These are phyloP conservation scores for Pithys albifrons DNA, from an alignment of 2,113 vertebrate species.

Conservation along the genomic window DNA sequence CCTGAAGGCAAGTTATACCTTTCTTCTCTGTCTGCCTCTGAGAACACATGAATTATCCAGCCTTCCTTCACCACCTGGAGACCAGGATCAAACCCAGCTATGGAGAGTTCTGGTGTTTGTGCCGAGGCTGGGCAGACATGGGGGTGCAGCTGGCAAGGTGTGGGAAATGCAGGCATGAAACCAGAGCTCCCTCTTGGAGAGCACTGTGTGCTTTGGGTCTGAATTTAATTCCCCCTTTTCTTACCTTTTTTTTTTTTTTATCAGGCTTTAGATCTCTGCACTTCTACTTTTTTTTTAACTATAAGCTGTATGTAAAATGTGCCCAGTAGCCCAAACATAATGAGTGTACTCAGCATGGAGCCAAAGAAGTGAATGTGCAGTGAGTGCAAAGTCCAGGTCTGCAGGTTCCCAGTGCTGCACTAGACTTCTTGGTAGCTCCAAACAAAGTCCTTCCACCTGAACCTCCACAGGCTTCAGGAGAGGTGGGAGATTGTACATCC, in stretches of 20 bases:
- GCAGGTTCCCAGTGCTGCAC: neutral
- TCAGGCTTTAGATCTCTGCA: neutral
- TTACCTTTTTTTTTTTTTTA: neutral
- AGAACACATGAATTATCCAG: constrained; percentile 38
- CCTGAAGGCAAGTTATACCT: constrained; percentile 40
- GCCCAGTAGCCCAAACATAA: neutral
- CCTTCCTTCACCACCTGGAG: neutral
- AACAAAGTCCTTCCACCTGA: neutral
- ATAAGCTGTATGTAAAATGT: neutral
- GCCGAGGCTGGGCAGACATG: rapidly evolving
- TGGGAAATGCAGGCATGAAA: neutral
- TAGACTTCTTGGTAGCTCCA: neutral
- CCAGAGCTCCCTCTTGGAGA: neutral
- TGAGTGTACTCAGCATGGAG: neutral
- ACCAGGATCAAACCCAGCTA: constrained; percentile 16
- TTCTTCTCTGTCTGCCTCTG: neutral
- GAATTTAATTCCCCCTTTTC: neutral
- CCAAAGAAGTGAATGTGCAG: neutral
- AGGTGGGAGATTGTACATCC: neutral
- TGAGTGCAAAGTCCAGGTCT: neutral
- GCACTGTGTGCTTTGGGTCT: neutral
- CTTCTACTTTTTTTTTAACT: neutral
- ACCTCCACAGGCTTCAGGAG: neutral
- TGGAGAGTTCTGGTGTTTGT: neutral
- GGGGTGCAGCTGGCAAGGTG: neutral